Percentiles rank a stretch among this genome's conserved stretches.
Conservation (phyloP, 2,113 vertebrate species). For the Cichladusa arquata region DNA sequence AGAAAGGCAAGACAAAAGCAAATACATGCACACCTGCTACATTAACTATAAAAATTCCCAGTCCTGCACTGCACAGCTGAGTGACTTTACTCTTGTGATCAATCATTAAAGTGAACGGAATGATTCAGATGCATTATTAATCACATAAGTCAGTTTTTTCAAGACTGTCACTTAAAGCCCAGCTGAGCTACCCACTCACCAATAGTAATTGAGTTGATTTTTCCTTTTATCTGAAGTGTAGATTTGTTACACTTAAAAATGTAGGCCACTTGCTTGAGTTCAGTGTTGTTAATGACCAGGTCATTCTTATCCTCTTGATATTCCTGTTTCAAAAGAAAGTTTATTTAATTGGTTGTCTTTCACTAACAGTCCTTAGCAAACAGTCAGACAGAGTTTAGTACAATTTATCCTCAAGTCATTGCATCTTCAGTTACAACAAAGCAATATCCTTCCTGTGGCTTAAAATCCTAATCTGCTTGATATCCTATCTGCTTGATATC, state of each 20-base stretch:
- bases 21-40: neutral
- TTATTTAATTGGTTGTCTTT: slow-evolving; percentile 29
- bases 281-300: slow-evolving; percentile 89
- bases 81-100: neutral
- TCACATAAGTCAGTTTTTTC: neutral
- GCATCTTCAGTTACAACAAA: slow-evolving; percentile 10
- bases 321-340: slow-evolving; percentile 79
- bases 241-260: slow-evolving; percentile 89
- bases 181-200: slow-evolving; percentile 76
- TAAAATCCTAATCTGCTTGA: neutral
- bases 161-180: neutral
- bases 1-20: neutral
- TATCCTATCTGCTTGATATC: no score
- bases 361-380: neutral
- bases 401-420: slow-evolving; percentile 2
- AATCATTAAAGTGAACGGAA: neutral
- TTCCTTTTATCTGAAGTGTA: slow-evolving; percentile 93
- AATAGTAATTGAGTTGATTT: slow-evolving; percentile 96
- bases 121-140: neutral
- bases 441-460: slow-evolving; percentile 11
- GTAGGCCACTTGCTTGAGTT: slow-evolving; percentile 95
- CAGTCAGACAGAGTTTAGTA: slow-evolving; percentile 19
- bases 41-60: neutral
- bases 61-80: neutral
- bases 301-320: slow-evolving; percentile 89